Conservation (phyloP, 2,888 invertebrate species). For the Pegoplata infirma region DNA sequence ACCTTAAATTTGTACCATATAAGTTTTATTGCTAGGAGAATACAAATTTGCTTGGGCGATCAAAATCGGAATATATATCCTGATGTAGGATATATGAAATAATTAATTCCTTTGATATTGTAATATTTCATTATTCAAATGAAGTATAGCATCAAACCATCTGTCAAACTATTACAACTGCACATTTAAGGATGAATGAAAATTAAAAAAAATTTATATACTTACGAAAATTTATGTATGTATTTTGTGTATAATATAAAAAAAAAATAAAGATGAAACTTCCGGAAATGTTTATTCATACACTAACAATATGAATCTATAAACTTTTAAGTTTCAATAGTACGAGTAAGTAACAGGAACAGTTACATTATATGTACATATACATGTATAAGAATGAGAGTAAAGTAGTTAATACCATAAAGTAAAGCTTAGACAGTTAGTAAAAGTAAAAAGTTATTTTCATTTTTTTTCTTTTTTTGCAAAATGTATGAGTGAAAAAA, state of each 20-base stretch:
- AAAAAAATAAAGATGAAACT: conserved; percentile 43
- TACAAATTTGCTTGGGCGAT: no score
- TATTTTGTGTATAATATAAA: no score
- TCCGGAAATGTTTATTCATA: conserved; percentile 53
- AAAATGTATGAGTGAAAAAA: conserved; percentile 4
- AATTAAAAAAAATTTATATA: conserved; percentile 27
- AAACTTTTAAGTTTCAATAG: conserved; percentile 27
- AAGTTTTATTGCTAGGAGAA: no score
- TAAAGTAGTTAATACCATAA: conserved; percentile 24
- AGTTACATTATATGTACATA: background rate
- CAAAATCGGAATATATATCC: no score
- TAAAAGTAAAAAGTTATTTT: no score
- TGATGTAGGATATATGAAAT: no score
- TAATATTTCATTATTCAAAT: background rate
- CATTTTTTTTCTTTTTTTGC: conserved; percentile 6
- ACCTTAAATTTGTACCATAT: no score
- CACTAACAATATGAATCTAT: conserved; percentile 41
- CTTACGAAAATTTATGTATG: no score
- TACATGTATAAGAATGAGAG: background rate
- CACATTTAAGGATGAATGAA: background rate
- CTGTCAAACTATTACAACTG: conserved; percentile 9
- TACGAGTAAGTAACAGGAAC: conserved; percentile 35
- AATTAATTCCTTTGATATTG: no score
- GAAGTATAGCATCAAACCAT: background rate
- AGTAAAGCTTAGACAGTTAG: conserved; percentile 27